Base-by-base conservation (phyloP, 2,113 vertebrate species). In the Coregonus clupeaformis region DNA sequence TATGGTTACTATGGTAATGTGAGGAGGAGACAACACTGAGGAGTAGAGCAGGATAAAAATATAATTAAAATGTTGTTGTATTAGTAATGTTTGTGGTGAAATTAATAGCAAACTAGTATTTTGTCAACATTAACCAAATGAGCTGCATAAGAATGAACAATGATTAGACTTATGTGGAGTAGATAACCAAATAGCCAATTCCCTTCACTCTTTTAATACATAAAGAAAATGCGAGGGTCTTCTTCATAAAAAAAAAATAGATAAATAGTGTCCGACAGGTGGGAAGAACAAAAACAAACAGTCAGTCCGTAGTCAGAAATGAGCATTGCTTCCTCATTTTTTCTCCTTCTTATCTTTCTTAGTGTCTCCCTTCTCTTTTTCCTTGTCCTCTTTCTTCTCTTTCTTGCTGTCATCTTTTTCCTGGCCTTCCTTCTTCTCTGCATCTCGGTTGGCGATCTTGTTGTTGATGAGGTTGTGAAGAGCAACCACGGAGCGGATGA, bases 401-500 rank as follows among this genome's bases (percentile, higher is more conserved):
- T 97, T 98, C 91, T 98, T 98, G 90, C 95, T 95, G 32, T 99
- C 97, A 36, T 99, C 97, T 69, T 99, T 99, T 69, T 99, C 98
- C 84, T 99, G 98, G 52, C 97, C 97, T 85, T 99, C 98, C 64
- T 98, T 99, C 90, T 98, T 97, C 86, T 99, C 98, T 0, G 97
- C 97, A 0, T 99, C 98, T 63, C 97, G 92, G 92, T 99, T 99
- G 85, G 98, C 96, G n/a, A 99, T 98, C 94, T 99, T 99, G 92
- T 99, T 99, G 92, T 99, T 99, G 89, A 99, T 99, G 85, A 99
- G 95, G 89, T 99, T 99, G 90, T 99, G 98, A 76, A 99, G 93
- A 20, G 98, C 97, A 27, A 99, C 97, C 18, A 99, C 98, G 0
- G 97, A 99, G 47, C 97, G 97, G 76, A 99, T 99, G 30, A 99